Base-by-base conservation (phyloP, 2,113 vertebrate genomes). In the Limnothrissa miodon region DNA sequence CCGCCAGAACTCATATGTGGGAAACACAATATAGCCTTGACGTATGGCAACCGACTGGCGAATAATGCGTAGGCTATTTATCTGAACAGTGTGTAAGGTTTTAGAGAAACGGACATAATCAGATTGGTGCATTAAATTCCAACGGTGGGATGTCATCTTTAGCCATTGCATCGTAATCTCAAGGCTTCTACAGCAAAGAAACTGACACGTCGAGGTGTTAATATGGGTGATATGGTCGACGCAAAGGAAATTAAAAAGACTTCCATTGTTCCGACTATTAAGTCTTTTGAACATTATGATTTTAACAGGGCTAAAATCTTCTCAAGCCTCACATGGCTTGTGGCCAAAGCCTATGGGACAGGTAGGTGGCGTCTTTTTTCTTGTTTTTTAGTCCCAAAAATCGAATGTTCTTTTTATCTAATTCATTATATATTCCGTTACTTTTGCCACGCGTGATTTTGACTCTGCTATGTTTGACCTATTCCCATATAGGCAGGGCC, bases 251-350 rank as follows among this genome's bases (percentile, higher is more conserved):
- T 89, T 82, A 95, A 91, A 87, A 96, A 94, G 94, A 97, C 95
- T 79, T 97, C 96, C 92, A 95, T 96, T 87, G 96, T 97, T 81
- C 97, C 98, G 48, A 94, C 97, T 78, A 94, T 98, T 90, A 98
- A 97, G 90, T 94, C 97, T 39, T 98, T 97, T 86, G 98, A 99
- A 89, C 97, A 99, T 89, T 99, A 99, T 88, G 98, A 99, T 86
- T 98, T 99, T 80, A 91, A 95, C 86, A 92, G 96, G 90, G 97
- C 97, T 83, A 99, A 99, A 90, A 95, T 97, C 90, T 96, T 96
- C 90, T 97, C 96, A 92, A 99, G 96, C 91, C 94, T 99, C 87
- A 96, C 96, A 89, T 99, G 98, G 98, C 94, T 99, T 83, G 95
- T 98, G 90, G 93, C 96, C 93, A 99, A 98, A 93, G 97, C 97